Conservation (phyloP, 1,140 invertebrate genomes). For the Rhopalosiphum padi region DNA sequence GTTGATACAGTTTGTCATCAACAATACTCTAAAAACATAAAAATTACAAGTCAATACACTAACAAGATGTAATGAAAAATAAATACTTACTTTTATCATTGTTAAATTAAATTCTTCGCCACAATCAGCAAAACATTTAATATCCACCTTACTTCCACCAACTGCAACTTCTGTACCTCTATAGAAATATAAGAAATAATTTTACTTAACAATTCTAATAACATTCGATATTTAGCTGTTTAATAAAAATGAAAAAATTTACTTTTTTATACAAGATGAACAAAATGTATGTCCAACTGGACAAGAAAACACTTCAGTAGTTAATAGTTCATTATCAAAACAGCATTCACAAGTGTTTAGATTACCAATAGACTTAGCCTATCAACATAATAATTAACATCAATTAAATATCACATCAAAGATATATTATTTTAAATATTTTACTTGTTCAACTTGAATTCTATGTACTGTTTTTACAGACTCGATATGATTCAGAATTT, state of each 20-base stretch:
- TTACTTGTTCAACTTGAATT: conserved; percentile 24
- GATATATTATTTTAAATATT: background rate
- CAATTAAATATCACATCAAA: background rate
- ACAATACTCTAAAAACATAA: background rate
- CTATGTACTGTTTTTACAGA: background rate
- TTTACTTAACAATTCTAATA: background rate
- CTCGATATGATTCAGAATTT: conserved; percentile 22
- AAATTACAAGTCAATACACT: background rate
- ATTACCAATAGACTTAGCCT: conserved; percentile 31
- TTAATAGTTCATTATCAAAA: conserved; percentile 31
- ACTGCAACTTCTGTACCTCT: conserved; percentile 37
- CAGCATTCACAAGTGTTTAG: conserved; percentile 2
- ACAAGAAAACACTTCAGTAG: background rate
- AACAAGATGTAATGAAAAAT: background rate
- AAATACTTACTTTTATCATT: conserved; percentile 25
- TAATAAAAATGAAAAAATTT: background rate
- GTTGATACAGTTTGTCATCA: conserved; percentile 35
- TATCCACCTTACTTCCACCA: conserved; percentile 12
- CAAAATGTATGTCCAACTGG: conserved; percentile 10
- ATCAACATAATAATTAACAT: background rate
- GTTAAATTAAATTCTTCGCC: conserved; percentile 19
- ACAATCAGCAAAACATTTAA: conserved; percentile 34
- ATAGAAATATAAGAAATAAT: background rate
- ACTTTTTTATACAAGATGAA: conserved; percentile 32
- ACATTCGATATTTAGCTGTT: background rate